Evolutionary conservation across 2,113 vertebrate species (phyloP).

Genomic region (Sorex fumeus): DNA sequence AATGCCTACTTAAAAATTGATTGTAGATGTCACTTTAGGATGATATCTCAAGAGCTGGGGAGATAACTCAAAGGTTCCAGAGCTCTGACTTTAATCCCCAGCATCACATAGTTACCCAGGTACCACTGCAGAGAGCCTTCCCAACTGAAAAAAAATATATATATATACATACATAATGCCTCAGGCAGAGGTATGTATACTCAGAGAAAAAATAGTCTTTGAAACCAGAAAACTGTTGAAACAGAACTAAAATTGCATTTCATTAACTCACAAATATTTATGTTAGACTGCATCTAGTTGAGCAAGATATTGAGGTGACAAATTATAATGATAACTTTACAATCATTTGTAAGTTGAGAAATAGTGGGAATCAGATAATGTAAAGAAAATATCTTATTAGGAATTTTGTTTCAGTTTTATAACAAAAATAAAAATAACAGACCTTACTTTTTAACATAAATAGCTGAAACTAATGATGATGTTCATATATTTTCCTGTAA

Average conservation of each 20-base stretch:
- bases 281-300: neutral
- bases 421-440: neutral
- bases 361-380: neutral
- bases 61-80: too few species aligned
- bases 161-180: neutral
- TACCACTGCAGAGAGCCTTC: too few species aligned
- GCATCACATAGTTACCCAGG: too few species aligned
- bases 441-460: neutral
- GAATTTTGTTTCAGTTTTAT: constrained; percentile 1
- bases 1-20: neutral
- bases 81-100: too few species aligned
- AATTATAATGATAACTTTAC: constrained; percentile 22
- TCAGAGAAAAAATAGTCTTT: neutral
- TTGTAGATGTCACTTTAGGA: neutral
- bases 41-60: too few species aligned
- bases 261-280: constrained; percentile 11
- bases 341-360: neutral
- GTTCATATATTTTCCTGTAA: neutral
- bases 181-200: neutral
- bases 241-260: neutral
- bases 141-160: too few species aligned
- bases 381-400: neutral
- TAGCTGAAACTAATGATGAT: neutral
- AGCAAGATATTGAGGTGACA: neutral
- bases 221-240: neutral